These are phyloP conservation scores for Tanytarsus gracilentus DNA, from an alignment of 2,888 invertebrate species.

Conservation along the genomic window DNA sequence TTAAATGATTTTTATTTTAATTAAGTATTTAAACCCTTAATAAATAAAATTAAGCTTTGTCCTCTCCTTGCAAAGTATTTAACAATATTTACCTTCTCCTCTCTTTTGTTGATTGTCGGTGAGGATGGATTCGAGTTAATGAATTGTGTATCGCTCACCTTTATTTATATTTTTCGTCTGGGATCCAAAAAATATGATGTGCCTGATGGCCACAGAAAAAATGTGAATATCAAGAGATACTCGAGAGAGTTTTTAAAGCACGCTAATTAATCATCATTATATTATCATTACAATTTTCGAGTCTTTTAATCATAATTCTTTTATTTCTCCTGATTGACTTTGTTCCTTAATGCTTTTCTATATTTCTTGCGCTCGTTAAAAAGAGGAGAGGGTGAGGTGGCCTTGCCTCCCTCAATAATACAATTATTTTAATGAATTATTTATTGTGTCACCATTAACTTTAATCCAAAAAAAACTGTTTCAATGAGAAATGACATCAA, in stretches of 20 bases:
- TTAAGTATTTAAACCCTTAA: too few relatives aligned
- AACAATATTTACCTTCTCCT: constrained; percentile 14
- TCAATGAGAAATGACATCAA: constrained; percentile 26
- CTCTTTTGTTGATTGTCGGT: neutral
- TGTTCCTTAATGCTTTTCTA: too few relatives aligned
- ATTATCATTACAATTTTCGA: constrained; percentile 16
- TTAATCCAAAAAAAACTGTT: neutral
- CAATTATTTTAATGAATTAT: neutral
- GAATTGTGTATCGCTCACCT: neutral
- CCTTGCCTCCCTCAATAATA: neutral
- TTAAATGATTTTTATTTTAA: too few relatives aligned
- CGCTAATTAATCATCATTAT: constrained; percentile 26
- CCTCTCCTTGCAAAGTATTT: too few relatives aligned
- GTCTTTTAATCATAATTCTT: constrained; percentile 1
- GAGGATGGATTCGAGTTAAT: neutral
- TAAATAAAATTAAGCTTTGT: too few relatives aligned
- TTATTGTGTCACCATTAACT: neutral
- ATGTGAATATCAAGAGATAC: too few relatives aligned
- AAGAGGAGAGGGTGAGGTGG: neutral
- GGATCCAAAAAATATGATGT: too few relatives aligned
- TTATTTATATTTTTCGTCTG: too few relatives aligned
- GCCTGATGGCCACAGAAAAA: too few relatives aligned
- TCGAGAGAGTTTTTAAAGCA: constrained; percentile 5
- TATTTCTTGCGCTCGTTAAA: too few relatives aligned
- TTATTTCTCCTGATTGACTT: neutral